Conservation (phyloP, 2,888 invertebrate genomes). For the Cantharis nigra region DNA sequence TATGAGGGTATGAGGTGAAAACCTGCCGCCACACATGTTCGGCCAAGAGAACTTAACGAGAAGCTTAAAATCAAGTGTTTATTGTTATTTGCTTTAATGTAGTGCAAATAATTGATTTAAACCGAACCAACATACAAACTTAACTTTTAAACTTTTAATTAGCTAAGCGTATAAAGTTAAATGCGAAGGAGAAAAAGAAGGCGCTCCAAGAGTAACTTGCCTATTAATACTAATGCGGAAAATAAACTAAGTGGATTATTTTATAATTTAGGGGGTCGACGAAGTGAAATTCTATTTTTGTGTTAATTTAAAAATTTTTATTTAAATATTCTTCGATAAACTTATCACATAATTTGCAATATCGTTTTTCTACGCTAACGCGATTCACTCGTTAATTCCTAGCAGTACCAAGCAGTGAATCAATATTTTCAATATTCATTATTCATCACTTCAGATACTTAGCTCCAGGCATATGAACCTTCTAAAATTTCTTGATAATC, state of each 20-base stretch:
- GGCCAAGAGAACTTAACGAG: not conserved
- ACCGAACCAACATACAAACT: not conserved
- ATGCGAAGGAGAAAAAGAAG: not conserved
- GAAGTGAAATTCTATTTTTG: not conserved
- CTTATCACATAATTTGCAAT: not conserved
- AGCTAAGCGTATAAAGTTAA: not conserved
- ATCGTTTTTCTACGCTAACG: not conserved
- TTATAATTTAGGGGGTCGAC: not conserved
- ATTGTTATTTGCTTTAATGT: not conserved
- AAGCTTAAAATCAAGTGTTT: not conserved
- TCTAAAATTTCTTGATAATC: not conserved
- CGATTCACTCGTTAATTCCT: not conserved
- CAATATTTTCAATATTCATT: not conserved
- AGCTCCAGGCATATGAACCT: not conserved
- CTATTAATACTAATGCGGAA: not conserved
- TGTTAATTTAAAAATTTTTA: not conserved
- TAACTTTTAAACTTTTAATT: not conserved
- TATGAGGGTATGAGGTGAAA: not conserved
- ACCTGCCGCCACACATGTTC: not conserved
- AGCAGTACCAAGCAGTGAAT: not conserved
- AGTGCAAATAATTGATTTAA: not conserved
- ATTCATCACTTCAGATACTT: not conserved
- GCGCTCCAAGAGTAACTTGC: not conserved
- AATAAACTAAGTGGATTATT: not conserved
- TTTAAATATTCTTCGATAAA: not conserved